phyloP scores from a whole-genome alignment of 2,888 invertebrate species.

The Catonia carolina region DNA sequence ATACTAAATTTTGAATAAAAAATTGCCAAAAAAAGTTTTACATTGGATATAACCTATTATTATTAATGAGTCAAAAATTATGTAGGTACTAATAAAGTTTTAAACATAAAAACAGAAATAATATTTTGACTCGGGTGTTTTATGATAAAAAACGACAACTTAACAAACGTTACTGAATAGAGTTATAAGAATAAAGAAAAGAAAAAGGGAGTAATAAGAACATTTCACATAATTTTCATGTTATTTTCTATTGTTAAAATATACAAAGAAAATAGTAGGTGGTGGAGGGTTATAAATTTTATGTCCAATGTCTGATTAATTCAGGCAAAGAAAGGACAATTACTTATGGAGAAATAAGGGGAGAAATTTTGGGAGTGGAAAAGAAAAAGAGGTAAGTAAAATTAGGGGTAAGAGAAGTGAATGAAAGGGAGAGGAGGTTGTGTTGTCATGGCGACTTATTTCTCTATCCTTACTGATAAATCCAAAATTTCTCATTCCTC shows the following conservation, averaged over 20 bases:
- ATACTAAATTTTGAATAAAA: too few relatives aligned
- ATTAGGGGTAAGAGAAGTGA: too few relatives aligned
- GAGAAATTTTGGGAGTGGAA: background rate
- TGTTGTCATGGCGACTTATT: conserved; percentile 4
- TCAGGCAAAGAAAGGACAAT: conserved; percentile 13
- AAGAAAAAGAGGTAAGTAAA: too few relatives aligned
- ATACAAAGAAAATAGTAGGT: background rate
- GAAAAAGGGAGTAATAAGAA: background rate
- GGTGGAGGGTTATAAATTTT: background rate
- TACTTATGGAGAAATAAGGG: conserved; percentile 11
- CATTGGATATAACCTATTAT: too few relatives aligned
- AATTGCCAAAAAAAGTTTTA: too few relatives aligned
- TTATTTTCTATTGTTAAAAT: background rate
- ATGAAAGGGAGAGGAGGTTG: too few relatives aligned
- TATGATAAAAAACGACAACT: too few relatives aligned
- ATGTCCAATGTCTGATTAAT: conserved; percentile 12
- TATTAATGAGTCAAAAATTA: too few relatives aligned
- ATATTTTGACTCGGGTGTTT: too few relatives aligned
- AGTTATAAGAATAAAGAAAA: background rate
- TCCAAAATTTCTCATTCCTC: background rate
- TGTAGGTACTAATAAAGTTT: too few relatives aligned
- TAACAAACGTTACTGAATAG: too few relatives aligned
- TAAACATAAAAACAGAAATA: too few relatives aligned
- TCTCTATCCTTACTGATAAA: background rate
- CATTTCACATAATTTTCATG: conserved; percentile 9